Evolutionary conservation across 2,797 vertebrate genomes (phyloP), one percentile per base, ranked within the genome.

Genomic region (Arvicola amphibius): DNA sequence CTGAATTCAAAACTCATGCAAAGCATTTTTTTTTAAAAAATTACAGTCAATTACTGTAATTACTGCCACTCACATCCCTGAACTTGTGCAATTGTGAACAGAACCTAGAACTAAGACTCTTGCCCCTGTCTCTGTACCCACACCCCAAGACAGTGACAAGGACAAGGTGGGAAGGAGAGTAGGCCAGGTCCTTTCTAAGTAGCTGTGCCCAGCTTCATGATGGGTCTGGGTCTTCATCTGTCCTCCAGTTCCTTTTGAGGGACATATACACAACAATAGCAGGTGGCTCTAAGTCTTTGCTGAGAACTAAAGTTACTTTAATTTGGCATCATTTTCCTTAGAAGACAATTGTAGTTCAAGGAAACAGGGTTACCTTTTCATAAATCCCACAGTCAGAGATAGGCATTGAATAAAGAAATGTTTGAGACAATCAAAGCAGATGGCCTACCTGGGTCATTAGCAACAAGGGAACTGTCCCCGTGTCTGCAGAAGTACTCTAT

Each of bases 401-500:
- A 14, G 0, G 59, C n/a, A 73, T 67, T 10, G 11, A 25, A 11
- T n/a, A 78, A 78, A 71, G 94, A 86, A 91, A 90, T 90, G 71
- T 40, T 84, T 65, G 14, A 27, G 43, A 80, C 76, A 76, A 37
- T 17, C 34, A 78, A 59, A 59, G 12, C 32, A 78, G 85, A 83
- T 69, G 83, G 25, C 83, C 93, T 97, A 93, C 14, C 9, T 86
- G 43, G 71, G 69, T 92, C 96, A 89, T 97, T 94, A 96, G 81
- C 29, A 16, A 63, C 8, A 14, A 71, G 0, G 90, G 93, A 96
- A 97, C 76, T 74, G 65, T 76, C 46, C 53, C 0, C 19, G 9
- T 1, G 9, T 61, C 96, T 98, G 97, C 91, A 77, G 48, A 94
- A 98, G 92, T 80, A 96, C 97, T 53, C 93, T 96, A 46, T 92